phyloP scores from a whole-genome alignment of 2,888 invertebrate genomes.

The Chymomyza amoena region DNA sequence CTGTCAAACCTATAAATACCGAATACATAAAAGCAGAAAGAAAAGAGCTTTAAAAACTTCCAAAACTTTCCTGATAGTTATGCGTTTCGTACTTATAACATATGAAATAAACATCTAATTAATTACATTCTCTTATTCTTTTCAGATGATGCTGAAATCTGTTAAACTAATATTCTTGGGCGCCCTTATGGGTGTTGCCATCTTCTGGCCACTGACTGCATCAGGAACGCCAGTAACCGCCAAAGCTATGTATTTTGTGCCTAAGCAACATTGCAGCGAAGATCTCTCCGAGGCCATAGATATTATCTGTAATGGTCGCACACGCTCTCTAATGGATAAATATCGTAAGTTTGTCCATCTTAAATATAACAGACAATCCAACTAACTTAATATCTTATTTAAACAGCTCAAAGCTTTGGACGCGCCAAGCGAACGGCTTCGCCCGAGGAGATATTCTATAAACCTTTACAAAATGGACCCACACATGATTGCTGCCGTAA shows the following conservation, averaged over 20 bases:
- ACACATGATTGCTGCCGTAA: conserved; percentile 74
- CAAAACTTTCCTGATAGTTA: too few relatives aligned
- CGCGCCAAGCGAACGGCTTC: background rate
- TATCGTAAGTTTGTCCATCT: conserved; percentile 66
- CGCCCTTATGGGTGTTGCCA: conserved; percentile 43
- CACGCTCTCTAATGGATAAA: conserved; percentile 58
- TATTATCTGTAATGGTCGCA: conserved; percentile 67
- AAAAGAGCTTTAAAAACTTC: too few relatives aligned
- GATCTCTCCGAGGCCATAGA: conserved; percentile 69
- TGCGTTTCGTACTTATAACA: too few relatives aligned
- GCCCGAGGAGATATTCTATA: conserved; percentile 43
- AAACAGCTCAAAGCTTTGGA: conserved; percentile 57
- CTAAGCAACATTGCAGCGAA: conserved; percentile 70
- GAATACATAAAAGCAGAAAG: too few relatives aligned
- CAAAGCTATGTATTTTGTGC: conserved; percentile 39
- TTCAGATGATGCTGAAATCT: conserved; percentile 59
- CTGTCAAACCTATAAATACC: too few relatives aligned
- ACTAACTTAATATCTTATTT: background rate
- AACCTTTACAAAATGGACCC: conserved; percentile 63
- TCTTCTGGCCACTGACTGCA: conserved; percentile 25
- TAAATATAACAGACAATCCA: background rate
- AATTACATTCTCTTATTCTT: background rate
- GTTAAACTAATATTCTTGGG: conserved; percentile 41
- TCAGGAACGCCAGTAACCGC: conserved; percentile 5
- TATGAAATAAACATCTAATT: too few relatives aligned